Percentiles rank a stretch among this genome's conserved stretches.
Conservation (phyloP, 2,888 invertebrate genomes). For the Sphinx pinastri region DNA sequence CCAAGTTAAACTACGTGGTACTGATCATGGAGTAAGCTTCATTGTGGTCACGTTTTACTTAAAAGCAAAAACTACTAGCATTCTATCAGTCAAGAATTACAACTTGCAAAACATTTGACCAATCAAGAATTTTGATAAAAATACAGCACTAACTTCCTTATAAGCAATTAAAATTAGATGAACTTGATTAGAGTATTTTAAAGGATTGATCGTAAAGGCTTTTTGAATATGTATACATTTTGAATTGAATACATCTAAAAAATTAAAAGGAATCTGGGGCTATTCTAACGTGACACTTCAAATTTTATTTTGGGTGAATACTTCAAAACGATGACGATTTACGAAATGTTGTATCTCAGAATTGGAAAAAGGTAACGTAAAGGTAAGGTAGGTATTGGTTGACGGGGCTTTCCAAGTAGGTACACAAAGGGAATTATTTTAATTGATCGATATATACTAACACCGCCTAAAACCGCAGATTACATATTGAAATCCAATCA, state of each 20-base stretch:
- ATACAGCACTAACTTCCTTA: not conserved
- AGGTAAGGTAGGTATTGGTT: too few species aligned
- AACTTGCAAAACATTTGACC: not conserved
- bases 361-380: too few species aligned
- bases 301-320: not conserved
- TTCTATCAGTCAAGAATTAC: not conserved
- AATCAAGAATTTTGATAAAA: not conserved
- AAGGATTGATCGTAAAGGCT: not conserved
- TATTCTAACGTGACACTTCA: not conserved
- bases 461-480: too few species aligned
- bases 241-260: not conserved
- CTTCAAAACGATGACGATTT: not conserved
- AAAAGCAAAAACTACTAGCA: not conserved
- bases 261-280: not conserved
- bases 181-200: not conserved
- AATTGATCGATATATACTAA: too few species aligned
- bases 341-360: too few species aligned
- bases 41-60: too few species aligned
- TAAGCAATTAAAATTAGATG: conserved; percentile 2
- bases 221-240: not conserved
- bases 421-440: too few species aligned
- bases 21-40: too few species aligned
- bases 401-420: too few species aligned
- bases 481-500: too few species aligned
- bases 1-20: too few species aligned